Evolutionary conservation across 1,140 invertebrate species (phyloP), one percentile per base, ranked within the genome.

Genomic region (Heliconius himera): DNA sequence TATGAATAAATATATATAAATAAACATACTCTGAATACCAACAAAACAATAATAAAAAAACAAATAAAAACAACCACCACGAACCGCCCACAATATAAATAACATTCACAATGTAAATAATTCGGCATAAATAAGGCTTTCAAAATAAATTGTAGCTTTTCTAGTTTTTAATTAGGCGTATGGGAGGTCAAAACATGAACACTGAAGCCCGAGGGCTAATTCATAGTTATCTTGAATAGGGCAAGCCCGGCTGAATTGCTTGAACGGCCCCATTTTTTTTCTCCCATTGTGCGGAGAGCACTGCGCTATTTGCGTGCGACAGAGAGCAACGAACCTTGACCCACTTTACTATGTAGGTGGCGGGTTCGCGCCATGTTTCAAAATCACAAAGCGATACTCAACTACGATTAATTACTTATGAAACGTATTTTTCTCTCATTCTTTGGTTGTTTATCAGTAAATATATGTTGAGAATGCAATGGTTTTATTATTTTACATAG

Each of bases 301-400:
- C 77, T 84, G 78, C 80, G 78, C 73, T 82, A 77, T 77, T 80
- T 76, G 82, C 82, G 83, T 80, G 79, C 74, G 79, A 84, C 74
- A 66, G 79, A 82, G 83, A 84, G 38, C 60, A 73, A 36, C 76
- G 79, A 70, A 83, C 83, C 83, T 85, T 85, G 83, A 85, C 83
- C 83, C 70, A 85, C 71, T 83, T 78, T 66, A 51, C 73, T 76
- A 81, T 72, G 71, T 81, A 77, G 75, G 79, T 72, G 72, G 76
- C 71, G 56, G 49, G 36, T 74, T 56, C 74, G 74, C 79, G 79
- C 75, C 71, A 77, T 49, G 9, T 77, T 81, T 77, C 6, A 70
- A 81, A 74, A 73, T 8, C n/a, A 26, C 60, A 16, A 13, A 66
- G n/a, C 60, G 26, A 26, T 66, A 13, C 26, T 22, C 13, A 16